A percentile compares a stretch with the other conserved stretches of the same genome.
Conservation (phyloP, 2,113 vertebrate species). For the Oncorhynchus nerka region DNA sequence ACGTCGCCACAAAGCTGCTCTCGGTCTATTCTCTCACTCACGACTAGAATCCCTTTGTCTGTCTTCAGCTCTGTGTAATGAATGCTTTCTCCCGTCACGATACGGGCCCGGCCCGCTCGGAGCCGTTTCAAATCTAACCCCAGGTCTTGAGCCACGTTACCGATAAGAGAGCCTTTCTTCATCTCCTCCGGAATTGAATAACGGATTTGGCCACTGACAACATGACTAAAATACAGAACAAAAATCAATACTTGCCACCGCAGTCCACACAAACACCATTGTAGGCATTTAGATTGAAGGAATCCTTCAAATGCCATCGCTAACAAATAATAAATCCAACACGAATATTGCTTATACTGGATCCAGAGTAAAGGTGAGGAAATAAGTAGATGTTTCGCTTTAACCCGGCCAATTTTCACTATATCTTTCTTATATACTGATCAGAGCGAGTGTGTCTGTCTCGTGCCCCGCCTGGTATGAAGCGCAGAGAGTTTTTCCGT, state of each 20-base stretch:
- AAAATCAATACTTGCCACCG: neutral
- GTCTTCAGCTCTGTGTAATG: too few relatives aligned
- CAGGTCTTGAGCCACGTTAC: slow-evolving; percentile 11
- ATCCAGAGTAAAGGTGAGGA: too few relatives aligned
- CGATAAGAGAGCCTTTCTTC: slow-evolving; percentile 7
- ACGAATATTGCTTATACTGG: neutral
- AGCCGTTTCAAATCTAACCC: slow-evolving; percentile 9
- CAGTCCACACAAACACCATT: neutral
- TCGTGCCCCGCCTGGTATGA: neutral
- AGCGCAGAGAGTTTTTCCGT: neutral
- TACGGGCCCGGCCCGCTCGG: neutral
- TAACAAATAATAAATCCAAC: neutral
- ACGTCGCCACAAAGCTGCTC: slow-evolving; percentile 8
- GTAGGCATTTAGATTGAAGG: neutral
- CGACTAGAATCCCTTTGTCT: too few relatives aligned
- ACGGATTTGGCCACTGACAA: neutral
- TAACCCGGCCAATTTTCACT: neutral
- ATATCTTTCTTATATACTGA: neutral
- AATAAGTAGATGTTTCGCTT: neutral
- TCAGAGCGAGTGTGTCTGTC: neutral
- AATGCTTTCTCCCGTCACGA: too few relatives aligned
- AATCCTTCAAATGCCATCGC: neutral
- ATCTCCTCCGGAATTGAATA: slow-evolving; percentile 2
- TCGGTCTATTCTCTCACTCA: too few relatives aligned
- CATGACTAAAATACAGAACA: neutral